Percentiles rank a stretch among this genome's conserved stretches.
Evolutionary conservation across 2,113 vertebrate genomes (phyloP).

Genomic region (Naja naja): DNA sequence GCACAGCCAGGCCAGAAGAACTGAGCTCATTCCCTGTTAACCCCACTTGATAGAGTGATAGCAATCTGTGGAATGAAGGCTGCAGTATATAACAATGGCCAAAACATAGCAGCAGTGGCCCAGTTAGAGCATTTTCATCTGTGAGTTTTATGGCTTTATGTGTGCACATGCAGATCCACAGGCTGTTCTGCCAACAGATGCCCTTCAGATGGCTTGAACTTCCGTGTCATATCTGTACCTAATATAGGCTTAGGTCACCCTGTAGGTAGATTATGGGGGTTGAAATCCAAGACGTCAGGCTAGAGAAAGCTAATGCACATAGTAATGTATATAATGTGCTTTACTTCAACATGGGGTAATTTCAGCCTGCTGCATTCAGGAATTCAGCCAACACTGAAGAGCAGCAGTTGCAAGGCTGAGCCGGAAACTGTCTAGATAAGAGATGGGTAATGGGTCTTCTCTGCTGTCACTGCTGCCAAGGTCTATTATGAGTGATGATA

Average conservation of each 20-base stretch:
- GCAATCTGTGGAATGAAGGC: background rate
- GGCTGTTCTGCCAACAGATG: background rate
- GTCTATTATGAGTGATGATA: background rate
- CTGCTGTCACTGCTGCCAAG: background rate
- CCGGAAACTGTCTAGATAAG: background rate
- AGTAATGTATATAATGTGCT: background rate
- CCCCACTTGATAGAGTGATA: background rate
- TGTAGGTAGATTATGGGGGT: background rate
- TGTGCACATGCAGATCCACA: background rate
- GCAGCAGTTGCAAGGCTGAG: background rate
- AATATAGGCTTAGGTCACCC: background rate
- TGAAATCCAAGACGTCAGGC: background rate
- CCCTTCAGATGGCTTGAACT: background rate
- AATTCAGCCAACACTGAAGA: background rate
- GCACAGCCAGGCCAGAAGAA: background rate
- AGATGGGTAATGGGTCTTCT: background rate
- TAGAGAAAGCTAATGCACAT: background rate
- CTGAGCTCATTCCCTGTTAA: background rate
- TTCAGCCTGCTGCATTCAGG: background rate
- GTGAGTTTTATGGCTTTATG: background rate
- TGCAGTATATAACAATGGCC: background rate
- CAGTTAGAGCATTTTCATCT: background rate
- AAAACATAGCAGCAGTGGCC: background rate
- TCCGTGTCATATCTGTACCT: background rate
- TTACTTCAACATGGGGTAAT: background rate